Evolutionary conservation across 2,888 invertebrate species (phyloP), one percentile per base, ranked within the genome.

Genomic region (Cephus sareptanus): DNA sequence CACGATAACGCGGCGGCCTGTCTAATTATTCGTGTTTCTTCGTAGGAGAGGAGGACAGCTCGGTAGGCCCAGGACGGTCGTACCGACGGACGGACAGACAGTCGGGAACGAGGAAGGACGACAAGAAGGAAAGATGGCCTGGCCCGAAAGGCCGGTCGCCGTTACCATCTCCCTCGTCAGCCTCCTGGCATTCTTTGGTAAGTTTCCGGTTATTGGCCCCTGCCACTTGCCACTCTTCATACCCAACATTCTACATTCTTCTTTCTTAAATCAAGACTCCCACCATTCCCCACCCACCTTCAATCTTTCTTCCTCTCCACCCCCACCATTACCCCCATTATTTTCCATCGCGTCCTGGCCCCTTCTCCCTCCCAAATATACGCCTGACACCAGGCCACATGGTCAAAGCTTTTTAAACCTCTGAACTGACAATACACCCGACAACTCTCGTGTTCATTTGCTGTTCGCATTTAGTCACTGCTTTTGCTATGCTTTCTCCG

Each of bases 21-120:
- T 85, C 86, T 89, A 89, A 90, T 90, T 88, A 88, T 87, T 89
- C 87, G 85, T 87, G 84, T 89, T 89, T 89, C 87, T 83, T 86
- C 88, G 88, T 83, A 87, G 87, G 85, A 84, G 86, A 83, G 85
- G 86, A 84, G 83, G 85, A 78, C 79, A 75, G 78, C 31, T 33
- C 75, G 76, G 77, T 79, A 34, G 73, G 75, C 40, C 76, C 56
- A n/a, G 56, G 76, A 56, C 68, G 73, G 76, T 74, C 75, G 33
- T 73, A 69, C 74, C 75, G 35, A 35, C 71, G 75, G 34, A 70
- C 75, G 69, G 56, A 76, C 69, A 30, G 69, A 75, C 75, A 79
- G 79, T 56, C 77, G 75, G 84, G 83, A 74, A 83, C 80, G 79
- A 80, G 80, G 81, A 83, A 76, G 81, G 81, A 82, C 79, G 74